These are phyloP conservation scores for Rhegmatorhina hoffmannsi DNA, from an alignment of 2,113 vertebrate species.

Conservation along the genomic window DNA sequence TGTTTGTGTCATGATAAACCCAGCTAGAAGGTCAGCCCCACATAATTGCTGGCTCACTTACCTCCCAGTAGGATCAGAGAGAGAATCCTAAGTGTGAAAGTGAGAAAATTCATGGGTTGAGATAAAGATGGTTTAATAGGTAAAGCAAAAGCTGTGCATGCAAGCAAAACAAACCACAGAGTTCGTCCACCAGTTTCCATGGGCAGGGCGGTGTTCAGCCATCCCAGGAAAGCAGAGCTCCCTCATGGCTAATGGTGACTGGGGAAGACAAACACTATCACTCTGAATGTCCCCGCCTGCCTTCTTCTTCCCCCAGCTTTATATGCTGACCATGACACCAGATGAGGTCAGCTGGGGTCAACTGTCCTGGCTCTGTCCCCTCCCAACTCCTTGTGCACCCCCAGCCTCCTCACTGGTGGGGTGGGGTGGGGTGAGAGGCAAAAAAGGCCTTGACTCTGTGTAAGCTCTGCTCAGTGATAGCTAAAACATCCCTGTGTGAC, in stretches of 20 bases:
- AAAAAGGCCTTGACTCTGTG: background rate
- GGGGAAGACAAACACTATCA: fast-evolving
- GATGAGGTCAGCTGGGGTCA: background rate
- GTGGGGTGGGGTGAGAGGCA: background rate
- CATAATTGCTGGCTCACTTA: background rate
- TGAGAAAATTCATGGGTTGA: background rate
- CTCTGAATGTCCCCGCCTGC: background rate
- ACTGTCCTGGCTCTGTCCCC: background rate
- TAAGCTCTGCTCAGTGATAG: background rate
- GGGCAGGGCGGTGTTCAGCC: background rate
- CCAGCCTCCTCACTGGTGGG: background rate
- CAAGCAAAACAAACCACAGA: background rate
- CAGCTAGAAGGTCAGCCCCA: background rate
- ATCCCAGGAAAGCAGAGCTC: background rate
- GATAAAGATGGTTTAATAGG: background rate
- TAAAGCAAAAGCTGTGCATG: background rate
- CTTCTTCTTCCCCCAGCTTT: background rate
- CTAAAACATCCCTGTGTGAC: background rate
- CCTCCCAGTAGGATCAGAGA: background rate
- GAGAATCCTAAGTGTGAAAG: background rate
- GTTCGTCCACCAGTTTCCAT: background rate
- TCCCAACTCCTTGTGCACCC: background rate
- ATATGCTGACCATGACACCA: fast-evolving
- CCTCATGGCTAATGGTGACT: background rate
- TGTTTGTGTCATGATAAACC: background rate